Percentiles rank a stretch among this genome's conserved stretches.
Conservation (phyloP, 2,797 vertebrate species). For the Ciconia nigra region DNA sequence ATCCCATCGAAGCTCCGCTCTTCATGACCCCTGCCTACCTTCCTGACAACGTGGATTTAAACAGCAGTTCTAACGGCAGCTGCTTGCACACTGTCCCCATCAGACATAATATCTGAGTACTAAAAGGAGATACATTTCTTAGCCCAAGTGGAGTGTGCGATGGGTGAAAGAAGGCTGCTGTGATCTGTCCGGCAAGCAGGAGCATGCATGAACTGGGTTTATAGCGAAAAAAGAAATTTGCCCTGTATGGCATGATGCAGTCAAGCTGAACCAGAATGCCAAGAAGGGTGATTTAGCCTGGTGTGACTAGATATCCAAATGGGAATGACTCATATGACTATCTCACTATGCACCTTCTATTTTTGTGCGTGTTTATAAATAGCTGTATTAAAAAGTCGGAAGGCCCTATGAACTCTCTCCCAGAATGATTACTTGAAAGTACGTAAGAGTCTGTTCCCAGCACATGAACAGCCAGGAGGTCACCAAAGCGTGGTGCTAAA, state of each 20-base stretch:
- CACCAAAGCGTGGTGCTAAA: background rate
- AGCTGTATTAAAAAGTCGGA: conserved; percentile 2
- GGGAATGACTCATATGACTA: conserved; percentile 46
- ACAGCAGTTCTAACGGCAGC: background rate
- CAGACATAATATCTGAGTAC: background rate
- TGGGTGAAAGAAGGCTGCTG: background rate
- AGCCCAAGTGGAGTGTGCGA: background rate
- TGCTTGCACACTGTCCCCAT: background rate
- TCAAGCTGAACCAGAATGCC: background rate
- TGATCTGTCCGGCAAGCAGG: background rate
- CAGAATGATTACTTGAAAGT: conserved; percentile 26
- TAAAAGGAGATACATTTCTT: background rate
- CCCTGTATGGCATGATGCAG: background rate
- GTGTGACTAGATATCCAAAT: conserved; percentile 1
- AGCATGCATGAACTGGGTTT: background rate
- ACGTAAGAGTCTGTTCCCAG: background rate
- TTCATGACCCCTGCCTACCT: background rate
- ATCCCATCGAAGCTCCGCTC: background rate
- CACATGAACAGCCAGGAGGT: background rate
- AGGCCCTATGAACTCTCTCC: conserved; percentile 25
- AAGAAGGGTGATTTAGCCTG: background rate
- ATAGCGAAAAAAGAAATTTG: background rate
- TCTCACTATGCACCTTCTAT: conserved; percentile 44
- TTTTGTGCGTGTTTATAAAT: conserved; percentile 51
- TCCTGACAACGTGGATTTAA: background rate